Evolutionary conservation across 2,797 vertebrate genomes (phyloP).

Genomic region (Tokudaia tokunoshimensis): DNA sequence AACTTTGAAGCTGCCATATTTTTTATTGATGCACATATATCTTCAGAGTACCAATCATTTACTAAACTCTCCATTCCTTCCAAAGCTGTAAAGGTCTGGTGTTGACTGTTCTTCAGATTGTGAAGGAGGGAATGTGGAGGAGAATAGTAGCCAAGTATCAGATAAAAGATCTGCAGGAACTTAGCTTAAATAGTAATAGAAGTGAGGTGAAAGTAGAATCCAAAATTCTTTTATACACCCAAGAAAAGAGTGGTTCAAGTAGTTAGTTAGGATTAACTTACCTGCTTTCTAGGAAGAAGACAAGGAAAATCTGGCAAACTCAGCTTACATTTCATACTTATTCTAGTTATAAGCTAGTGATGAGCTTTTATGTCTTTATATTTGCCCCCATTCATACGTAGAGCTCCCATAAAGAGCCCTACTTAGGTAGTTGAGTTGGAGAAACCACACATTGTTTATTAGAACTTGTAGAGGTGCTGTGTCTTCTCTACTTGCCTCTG

Average conservation of each 20-base stretch:
- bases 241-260: background rate
- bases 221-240: background rate
- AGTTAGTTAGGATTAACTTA: conserved; percentile 8
- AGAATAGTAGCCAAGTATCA: conserved; percentile 35
- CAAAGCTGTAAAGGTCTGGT: background rate
- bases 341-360: conserved; percentile 51
- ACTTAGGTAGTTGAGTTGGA: conserved; percentile 49
- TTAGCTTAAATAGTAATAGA: conserved; percentile 39
- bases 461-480: conserved; percentile 39
- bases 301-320: conserved; percentile 33
- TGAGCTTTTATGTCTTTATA: conserved; percentile 15
- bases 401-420: conserved; percentile 42
- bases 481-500: conserved; percentile 31
- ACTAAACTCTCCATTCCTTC: background rate
- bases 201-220: conserved; percentile 18
- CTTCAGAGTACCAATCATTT: background rate
- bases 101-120: conserved; percentile 40
- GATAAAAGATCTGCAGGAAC: conserved; percentile 54
- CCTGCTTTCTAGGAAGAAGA: background rate
- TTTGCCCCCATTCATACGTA: background rate
- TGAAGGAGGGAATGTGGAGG: background rate
- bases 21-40: background rate
- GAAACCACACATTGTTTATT: background rate
- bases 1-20: background rate
- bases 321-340: conserved; percentile 30